Evolutionary conservation across 2,113 vertebrate genomes (phyloP).

Genomic region (Aix galericulata): DNA sequence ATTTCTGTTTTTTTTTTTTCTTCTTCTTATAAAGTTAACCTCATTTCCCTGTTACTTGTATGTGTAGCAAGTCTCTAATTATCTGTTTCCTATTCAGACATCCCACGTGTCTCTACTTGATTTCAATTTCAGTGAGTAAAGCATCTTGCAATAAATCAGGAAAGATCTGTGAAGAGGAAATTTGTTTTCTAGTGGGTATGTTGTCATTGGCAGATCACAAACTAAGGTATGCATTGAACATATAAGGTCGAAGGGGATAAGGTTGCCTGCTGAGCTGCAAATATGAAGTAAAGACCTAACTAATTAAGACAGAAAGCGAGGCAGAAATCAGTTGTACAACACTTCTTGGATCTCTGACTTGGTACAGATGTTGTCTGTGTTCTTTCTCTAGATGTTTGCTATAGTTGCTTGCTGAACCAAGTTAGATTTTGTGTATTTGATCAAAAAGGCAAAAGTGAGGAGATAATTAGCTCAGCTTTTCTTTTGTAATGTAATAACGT

Average conservation of each 20-base stretch:
- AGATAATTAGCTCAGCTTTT: background rate
- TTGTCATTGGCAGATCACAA: background rate
- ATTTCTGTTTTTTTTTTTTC: background rate
- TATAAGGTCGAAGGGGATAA: background rate
- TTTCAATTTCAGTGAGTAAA: background rate
- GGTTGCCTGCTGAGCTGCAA: background rate
- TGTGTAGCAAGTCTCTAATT: conserved; percentile 14
- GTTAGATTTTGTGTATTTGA: background rate
- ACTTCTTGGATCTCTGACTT: background rate
- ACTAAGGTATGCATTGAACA: background rate
- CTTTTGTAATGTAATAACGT: background rate
- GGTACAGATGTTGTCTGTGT: background rate
- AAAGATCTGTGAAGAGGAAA: background rate
- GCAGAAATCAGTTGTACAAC: background rate
- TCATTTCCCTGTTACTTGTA: background rate
- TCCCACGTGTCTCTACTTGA: background rate
- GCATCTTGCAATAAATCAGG: background rate
- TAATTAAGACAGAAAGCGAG: background rate
- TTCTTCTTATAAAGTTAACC: conserved; percentile 37
- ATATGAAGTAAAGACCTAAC: background rate
- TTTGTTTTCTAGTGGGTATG: background rate
- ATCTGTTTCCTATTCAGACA: conserved; percentile 14
- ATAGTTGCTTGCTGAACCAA: background rate
- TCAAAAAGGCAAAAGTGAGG: conserved; percentile 11
- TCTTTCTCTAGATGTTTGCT: background rate